These are phyloP conservation scores for Xestia xanthographa DNA, from an alignment of 2,888 invertebrate species.

Conservation along the genomic window DNA sequence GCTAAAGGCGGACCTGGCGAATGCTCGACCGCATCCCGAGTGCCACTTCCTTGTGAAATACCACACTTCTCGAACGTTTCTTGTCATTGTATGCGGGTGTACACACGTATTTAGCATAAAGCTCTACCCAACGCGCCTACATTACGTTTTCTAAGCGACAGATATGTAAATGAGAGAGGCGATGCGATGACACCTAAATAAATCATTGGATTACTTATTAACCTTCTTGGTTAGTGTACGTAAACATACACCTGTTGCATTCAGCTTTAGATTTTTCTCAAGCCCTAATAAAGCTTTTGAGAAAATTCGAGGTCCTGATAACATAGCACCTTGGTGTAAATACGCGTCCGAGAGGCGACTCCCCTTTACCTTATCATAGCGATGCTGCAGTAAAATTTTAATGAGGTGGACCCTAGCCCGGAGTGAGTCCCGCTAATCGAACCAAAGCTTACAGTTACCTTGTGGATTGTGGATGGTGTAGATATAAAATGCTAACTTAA, in stretches of 20 bases:
- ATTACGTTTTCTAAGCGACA: constrained; percentile 48
- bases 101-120: constrained; percentile 57
- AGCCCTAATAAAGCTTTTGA: not conserved
- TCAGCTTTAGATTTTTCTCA: not conserved
- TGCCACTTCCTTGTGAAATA: constrained; percentile 76
- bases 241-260: constrained; percentile 37
- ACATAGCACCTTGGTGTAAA: constrained; percentile 68
- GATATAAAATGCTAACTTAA: constrained; percentile 70
- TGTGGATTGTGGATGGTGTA: constrained; percentile 72
- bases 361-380: constrained; percentile 78
- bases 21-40: constrained; percentile 65
- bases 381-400: constrained; percentile 83
- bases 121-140: constrained; percentile 33
- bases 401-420: constrained; percentile 77
- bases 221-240: constrained; percentile 31
- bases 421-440: constrained; percentile 80
- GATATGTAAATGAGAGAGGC: constrained; percentile 43
- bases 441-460: constrained; percentile 78
- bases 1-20: constrained; percentile 70
- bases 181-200: constrained; percentile 41
- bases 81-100: constrained; percentile 55
- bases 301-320: constrained; percentile 55
- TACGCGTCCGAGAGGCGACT: constrained; percentile 62
- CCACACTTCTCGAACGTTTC: constrained; percentile 68
- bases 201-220: constrained; percentile 50